Conservation (phyloP, 2,113 vertebrate species). For the Sitta europaea region DNA sequence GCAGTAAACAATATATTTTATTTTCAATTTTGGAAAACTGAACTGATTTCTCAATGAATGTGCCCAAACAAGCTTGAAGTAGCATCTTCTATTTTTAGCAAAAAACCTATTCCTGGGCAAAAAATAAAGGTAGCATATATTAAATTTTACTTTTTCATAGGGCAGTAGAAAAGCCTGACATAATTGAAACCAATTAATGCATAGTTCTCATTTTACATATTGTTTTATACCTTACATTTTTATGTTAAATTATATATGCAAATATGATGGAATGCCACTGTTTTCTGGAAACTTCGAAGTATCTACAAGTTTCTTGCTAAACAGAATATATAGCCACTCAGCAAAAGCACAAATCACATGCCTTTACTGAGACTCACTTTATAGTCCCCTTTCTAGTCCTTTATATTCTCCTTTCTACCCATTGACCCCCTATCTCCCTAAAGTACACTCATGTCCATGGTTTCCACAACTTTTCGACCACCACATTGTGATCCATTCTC, state of each 20-base stretch:
- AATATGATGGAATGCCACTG: conserved; percentile 5
- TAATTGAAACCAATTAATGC: conserved; percentile 35
- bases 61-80: neutral
- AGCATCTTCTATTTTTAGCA: neutral
- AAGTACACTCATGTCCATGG: neutral
- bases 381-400: neutral
- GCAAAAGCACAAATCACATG: neutral
- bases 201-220: neutral
- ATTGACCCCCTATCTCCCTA: neutral
- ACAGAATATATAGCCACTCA: neutral
- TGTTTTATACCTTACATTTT: conserved; percentile 32
- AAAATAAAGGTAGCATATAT: conserved; percentile 17
- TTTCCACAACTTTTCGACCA: neutral
- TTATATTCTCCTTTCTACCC: neutral
- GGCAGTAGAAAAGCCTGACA: neutral
- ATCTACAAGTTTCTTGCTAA: neutral
- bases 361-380: neutral
- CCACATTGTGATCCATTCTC: neutral
- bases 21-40: neutral
- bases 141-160: conserved; percentile 15
- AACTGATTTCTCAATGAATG: neutral
- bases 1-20: neutral
- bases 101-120: neutral
- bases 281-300: conserved; percentile 10
- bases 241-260: neutral